Evolutionary conservation across 2,888 invertebrate species (phyloP).

Genomic region (Machimus rusticus): DNA sequence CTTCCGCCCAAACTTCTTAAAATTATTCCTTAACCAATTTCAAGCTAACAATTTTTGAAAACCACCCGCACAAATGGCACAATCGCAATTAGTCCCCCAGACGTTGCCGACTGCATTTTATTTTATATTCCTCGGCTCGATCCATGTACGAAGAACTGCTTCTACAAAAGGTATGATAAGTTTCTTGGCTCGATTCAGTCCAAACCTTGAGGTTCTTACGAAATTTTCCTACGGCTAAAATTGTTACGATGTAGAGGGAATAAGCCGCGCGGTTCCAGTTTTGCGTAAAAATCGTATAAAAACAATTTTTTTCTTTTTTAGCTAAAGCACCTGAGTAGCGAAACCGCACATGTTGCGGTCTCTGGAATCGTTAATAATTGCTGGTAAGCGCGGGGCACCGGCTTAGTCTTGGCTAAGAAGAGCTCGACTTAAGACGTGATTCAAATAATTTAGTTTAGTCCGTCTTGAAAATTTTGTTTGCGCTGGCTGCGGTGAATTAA

Average conservation of each 20-base stretch:
- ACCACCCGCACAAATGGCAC: background rate
- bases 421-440: background rate
- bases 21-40: background rate
- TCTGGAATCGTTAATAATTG: background rate
- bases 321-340: background rate
- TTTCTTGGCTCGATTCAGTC: background rate
- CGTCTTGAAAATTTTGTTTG: background rate
- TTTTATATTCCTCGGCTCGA: background rate
- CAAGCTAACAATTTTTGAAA: background rate
- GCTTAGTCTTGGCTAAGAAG: constrained; percentile 6
- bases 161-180: background rate
- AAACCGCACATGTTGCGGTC: background rate
- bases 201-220: background rate
- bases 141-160: background rate
- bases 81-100: background rate
- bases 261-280: background rate
- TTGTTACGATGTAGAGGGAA: background rate
- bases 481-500: background rate
- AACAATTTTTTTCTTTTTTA: background rate
- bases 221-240: background rate
- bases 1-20: background rate
- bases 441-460: background rate
- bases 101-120: background rate
- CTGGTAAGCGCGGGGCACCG: background rate
- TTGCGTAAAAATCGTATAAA: background rate